Evolutionary conservation across 2,113 vertebrate species (phyloP).

Genomic region (Struthidea cinerea): DNA sequence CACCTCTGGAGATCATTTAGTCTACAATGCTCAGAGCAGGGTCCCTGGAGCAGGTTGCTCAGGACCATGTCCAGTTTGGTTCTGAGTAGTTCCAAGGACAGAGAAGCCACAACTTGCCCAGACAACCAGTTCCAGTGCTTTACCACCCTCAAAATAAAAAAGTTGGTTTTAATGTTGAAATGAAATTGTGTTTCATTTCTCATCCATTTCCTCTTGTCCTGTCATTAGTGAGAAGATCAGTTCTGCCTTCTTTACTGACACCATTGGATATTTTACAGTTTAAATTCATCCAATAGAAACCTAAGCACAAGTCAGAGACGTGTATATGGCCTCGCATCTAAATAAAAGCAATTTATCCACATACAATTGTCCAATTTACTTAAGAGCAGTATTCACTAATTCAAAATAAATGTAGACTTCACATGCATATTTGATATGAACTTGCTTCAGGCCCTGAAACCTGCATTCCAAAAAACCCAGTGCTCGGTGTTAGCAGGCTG

Average conservation of each 20-base stretch:
- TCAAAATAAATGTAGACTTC: not conserved
- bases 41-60: not conserved
- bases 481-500: rapidly evolving
- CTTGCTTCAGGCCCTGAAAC: not conserved
- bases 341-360: not conserved
- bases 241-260: not conserved
- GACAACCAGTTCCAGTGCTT: not conserved
- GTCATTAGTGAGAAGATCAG: not conserved
- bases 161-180: not conserved
- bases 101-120: not conserved
- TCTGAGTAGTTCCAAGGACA: not conserved
- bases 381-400: not conserved
- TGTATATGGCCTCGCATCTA: not conserved
- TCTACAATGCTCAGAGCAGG: not conserved
- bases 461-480: not conserved
- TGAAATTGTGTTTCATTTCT: not conserved
- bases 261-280: not conserved
- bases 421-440: not conserved
- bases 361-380: not conserved
- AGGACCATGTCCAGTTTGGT: not conserved
- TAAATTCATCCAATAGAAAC: not conserved
- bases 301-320: not conserved
- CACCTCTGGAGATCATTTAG: not conserved
- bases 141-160: not conserved
- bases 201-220: not conserved